Evolutionary conservation across 2,113 vertebrate species (phyloP).

Genomic region (Vidua macroura): DNA sequence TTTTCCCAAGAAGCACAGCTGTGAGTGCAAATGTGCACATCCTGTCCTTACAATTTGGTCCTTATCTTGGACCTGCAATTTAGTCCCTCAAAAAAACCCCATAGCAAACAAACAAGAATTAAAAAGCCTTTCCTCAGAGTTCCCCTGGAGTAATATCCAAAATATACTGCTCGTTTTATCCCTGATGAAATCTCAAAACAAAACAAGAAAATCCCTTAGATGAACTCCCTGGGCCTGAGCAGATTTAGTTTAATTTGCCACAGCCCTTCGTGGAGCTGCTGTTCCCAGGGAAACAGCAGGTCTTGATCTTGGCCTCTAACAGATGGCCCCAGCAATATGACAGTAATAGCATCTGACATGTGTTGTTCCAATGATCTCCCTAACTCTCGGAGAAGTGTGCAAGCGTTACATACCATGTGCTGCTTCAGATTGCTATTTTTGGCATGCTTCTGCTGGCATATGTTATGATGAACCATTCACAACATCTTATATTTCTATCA

Average conservation of each 20-base stretch:
- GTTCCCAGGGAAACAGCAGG: conserved; percentile 67
- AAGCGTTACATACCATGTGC: conserved; percentile 71
- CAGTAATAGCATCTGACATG: conserved; percentile 79
- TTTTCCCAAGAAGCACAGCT: not conserved
- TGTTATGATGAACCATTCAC: conserved; percentile 72
- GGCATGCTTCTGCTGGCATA: conserved; percentile 76
- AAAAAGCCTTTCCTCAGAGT: not conserved
- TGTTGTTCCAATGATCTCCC: conserved; percentile 75
- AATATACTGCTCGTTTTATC: not conserved
- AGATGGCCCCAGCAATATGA: conserved; percentile 79
- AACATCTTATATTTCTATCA: conserved; percentile 76
- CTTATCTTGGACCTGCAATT: not conserved
- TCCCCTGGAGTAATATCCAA: not conserved
- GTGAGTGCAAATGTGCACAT: not conserved
- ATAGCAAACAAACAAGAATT: not conserved
- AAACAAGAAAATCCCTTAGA: conserved; percentile 25
- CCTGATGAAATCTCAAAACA: not conserved
- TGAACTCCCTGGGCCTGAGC: not conserved
- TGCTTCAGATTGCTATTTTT: conserved; percentile 78
- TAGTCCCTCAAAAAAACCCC: not conserved
- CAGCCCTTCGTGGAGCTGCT: conserved; percentile 60
- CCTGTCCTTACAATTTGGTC: not conserved
- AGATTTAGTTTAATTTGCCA: conserved; percentile 62
- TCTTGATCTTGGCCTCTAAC: conserved; percentile 76
- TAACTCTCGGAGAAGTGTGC: conserved; percentile 74